Evolutionary conservation across 2,113 vertebrate genomes (phyloP), one percentile per base, ranked within the genome.

Genomic region (Promerops cafer): DNA sequence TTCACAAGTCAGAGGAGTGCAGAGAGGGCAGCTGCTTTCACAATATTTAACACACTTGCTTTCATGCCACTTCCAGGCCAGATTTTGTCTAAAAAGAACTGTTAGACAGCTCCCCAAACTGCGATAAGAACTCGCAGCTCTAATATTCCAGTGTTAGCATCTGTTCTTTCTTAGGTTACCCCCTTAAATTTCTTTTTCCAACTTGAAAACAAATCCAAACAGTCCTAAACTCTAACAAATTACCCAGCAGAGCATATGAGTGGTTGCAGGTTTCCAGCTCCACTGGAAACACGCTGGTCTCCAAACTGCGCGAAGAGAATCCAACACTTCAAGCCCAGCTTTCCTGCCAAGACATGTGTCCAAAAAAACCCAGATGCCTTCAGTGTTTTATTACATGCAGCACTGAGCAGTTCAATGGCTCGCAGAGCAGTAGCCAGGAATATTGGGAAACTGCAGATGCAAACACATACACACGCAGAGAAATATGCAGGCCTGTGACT

Each of bases 281-380:
- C 69, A 82, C 90, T 96, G 97, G 97, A 97, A 97, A 91, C 96
- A 75, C 6, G 87, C 96, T 39, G 94, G 26, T 96, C 94, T 97
- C 96, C 90, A 96, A 97, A 95, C 95, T 75, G 93, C 19, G 56
- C 61, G 2, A 68, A 87, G 95, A 97, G 96, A 94, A 96, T 97
- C 95, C 95, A 97, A 80, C 95, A 95, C 94, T 96, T 93, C 28
- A 10, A 96, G 92, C 86, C 28, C 70, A 33, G 90, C 96, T 95
- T 57, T 88, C 69, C 80, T 96, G 97, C 97, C 97, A 97, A 87
- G 96, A 97, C 88, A 91, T 31, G 83, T 76, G 93, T 96, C 97
- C 97, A 97, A 96, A 97, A 97, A 96, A 96, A 77, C 95, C 97
- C 97, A 97, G 97, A 97, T 97, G 96, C 96, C 97, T 96, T 95